Percentiles rank a stretch among this genome's conserved stretches.
phyloP scores from a whole-genome alignment of 2,888 invertebrate species.

The Torymus aiolomorphi region DNA sequence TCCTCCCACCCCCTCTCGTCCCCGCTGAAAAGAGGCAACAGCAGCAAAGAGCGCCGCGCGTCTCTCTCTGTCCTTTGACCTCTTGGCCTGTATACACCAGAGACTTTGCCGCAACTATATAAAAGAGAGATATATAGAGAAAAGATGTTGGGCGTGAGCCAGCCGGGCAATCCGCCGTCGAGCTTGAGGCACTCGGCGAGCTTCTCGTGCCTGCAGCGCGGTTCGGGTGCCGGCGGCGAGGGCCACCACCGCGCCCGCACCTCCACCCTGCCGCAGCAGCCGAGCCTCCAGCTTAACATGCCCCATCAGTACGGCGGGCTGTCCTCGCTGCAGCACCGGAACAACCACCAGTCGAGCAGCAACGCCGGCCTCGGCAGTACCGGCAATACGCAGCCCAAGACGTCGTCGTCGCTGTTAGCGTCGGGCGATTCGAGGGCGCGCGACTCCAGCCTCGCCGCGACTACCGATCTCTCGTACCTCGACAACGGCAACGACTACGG shows the following conservation, averaged over 20 bases:
- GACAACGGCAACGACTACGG: slow-evolving; percentile 70
- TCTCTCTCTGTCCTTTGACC: slow-evolving; percentile 15
- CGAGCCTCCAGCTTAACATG: slow-evolving; percentile 62
- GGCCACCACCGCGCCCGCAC: slow-evolving; percentile 71
- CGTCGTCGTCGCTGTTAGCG: neutral
- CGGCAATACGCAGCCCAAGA: neutral
- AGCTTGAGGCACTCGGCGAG: slow-evolving; percentile 76
- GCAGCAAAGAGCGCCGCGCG: neutral
- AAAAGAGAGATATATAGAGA: neutral
- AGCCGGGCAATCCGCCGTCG: slow-evolving; percentile 71
- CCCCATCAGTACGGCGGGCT: slow-evolving; percentile 63
- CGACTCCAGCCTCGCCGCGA: slow-evolving; percentile 46
- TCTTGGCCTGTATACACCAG: slow-evolving; percentile 1
- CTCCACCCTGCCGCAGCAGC: slow-evolving; percentile 75
- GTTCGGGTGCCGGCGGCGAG: slow-evolving; percentile 68
- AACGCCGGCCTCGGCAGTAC: neutral
- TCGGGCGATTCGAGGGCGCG: slow-evolving; percentile 6
- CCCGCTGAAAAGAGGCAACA: neutral
- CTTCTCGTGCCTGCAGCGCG: slow-evolving; percentile 76
- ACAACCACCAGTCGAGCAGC: neutral
- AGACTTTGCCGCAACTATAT: neutral
- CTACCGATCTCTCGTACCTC: slow-evolving; percentile 52
- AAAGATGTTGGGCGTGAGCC: slow-evolving; percentile 74
- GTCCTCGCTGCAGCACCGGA: slow-evolving; percentile 57
- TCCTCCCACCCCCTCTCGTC: neutral